A percentile compares a stretch with the other conserved stretches of the same genome.
phyloP scores from a whole-genome alignment of 2,113 vertebrate species.

The Trogon melanurus region DNA sequence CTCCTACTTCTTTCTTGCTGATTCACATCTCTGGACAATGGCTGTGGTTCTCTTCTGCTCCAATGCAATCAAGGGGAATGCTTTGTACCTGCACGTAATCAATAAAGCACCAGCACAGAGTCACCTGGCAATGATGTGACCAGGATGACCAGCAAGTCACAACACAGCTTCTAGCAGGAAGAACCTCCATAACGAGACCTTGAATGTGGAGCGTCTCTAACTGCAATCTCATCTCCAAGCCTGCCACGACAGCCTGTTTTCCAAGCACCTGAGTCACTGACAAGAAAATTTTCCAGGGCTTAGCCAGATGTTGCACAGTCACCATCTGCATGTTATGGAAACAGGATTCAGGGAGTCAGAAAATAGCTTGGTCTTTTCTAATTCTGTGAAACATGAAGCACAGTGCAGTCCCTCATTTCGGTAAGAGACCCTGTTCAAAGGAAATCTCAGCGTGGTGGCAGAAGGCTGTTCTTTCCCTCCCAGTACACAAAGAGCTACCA shows the following conservation, averaged over 20 bases:
- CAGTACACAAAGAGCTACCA: neutral
- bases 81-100: neutral
- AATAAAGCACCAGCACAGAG: neutral
- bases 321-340: constrained; percentile 23
- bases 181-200: neutral
- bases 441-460: neutral
- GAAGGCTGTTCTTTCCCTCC: neutral
- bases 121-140: neutral
- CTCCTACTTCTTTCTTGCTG: neutral
- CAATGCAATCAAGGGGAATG: neutral
- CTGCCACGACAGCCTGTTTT: neutral
- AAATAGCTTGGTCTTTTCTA: neutral
- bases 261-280: constrained; percentile 13
- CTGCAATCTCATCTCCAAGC: neutral
- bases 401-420: neutral
- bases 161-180: neutral
- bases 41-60: neutral
- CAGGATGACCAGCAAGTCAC: neutral
- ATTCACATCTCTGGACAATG: neutral
- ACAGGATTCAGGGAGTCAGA: neutral
- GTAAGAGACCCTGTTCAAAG: constrained; percentile 17
- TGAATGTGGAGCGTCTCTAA: neutral
- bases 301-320: constrained; percentile 13
- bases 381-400: neutral
- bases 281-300: neutral